phyloP scores from a whole-genome alignment of 2,797 vertebrate genomes.

The Philypnodon macrostomus region DNA sequence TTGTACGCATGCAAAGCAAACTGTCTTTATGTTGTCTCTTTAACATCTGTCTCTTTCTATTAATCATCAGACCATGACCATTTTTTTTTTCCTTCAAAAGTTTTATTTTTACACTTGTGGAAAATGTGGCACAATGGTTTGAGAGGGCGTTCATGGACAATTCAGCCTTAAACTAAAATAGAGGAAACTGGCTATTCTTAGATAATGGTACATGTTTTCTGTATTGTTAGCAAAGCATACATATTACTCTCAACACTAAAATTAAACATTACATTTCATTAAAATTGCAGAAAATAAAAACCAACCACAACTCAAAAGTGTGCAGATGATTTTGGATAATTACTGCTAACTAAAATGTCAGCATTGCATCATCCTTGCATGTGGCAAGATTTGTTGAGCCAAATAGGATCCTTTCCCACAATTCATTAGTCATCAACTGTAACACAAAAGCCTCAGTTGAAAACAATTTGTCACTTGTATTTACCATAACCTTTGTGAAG shows the following conservation, averaged over 20 bases:
- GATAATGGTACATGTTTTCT: conserved; percentile 36
- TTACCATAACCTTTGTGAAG: conserved; percentile 46
- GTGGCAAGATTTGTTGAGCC: conserved; percentile 55
- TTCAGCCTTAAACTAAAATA: conserved; percentile 36
- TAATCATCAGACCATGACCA: background rate
- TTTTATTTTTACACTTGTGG: conserved; percentile 51
- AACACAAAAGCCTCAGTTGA: conserved; percentile 50
- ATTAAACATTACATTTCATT: too few species aligned
- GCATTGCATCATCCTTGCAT: conserved; percentile 57
- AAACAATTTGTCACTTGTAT: conserved; percentile 54
- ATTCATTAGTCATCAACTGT: conserved; percentile 61
- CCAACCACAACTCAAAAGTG: conserved; percentile 25
- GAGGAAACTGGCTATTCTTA: conserved; percentile 67
- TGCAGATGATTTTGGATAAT: conserved; percentile 41
- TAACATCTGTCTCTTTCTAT: too few species aligned
- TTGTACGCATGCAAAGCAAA: too few species aligned
- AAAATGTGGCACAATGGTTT: conserved; percentile 43
- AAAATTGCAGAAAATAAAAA: too few species aligned
- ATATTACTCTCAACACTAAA: too few species aligned
- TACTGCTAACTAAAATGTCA: conserved; percentile 51
- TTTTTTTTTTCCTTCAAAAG: conserved; percentile 29
- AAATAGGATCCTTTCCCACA: conserved; percentile 62
- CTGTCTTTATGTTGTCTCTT: too few species aligned
- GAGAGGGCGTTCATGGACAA: conserved; percentile 49
- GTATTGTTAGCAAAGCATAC: conserved; percentile 20